Base-by-base conservation (phyloP, 2,113 vertebrate genomes). In the Pipra filicauda region DNA sequence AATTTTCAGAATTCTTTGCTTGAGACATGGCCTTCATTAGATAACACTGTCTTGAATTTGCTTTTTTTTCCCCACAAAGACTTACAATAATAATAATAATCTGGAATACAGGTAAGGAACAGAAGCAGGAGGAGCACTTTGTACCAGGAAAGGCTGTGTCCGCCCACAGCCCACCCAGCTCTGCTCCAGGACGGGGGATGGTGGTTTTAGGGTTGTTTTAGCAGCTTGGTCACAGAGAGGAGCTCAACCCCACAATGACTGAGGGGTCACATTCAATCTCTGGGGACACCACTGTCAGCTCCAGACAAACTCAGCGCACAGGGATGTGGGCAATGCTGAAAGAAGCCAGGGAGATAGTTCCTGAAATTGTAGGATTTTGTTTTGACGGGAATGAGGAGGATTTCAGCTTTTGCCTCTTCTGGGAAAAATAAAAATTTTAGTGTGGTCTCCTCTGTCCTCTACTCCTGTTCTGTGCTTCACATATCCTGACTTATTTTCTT, bases 221-320 rank as follows among this genome's bases (percentile, higher is more conserved):
- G 62, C 33, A 35, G 33, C 23, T 28, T 35, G n/a, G 28, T 41
- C 11, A 0, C 0, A 12, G 69, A 41, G 77, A 52, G 72, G 18
- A 59, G 28, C 49, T 86, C 1, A 1, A 19, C 1, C 4, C 59
- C 28, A 12, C 10, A 14, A 15, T 9, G 7, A 43, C 5, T 0
- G 5, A 51, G 75, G 4, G 30, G 33, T 59, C 26, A 21, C 43
- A 28, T 28, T 54, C 46, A 12, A 5, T 7, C 35, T 37, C 46
- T 69, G 81, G 48, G 24, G 33, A 43, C 54, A 46, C 13, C 58
- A 66, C 19, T 11, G 26, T 6, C 69, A 72, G 41, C 57, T 71
- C 46, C 30, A 24, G 24, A 8, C 15, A 31, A 37, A 23, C 15
- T 59, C 51, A 5, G 1, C 3, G 23, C 49, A 23, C 31, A 52